Base-by-base conservation (phyloP, 2,888 invertebrate species). In the Rhorus exstirpatorius region DNA sequence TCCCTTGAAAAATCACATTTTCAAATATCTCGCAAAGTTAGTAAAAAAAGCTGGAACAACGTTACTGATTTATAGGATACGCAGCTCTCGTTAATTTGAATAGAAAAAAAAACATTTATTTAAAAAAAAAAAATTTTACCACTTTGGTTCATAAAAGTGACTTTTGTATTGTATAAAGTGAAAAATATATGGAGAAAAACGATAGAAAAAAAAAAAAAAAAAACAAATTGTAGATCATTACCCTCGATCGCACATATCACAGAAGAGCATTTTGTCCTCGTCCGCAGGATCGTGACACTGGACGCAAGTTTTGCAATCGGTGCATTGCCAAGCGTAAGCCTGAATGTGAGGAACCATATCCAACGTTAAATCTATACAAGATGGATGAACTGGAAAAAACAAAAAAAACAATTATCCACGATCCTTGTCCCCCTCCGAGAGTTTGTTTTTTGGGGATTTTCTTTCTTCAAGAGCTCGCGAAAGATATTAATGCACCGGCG, bases 161-260 rank as follows among this genome's bases (percentile, higher is more conserved):
- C n/a, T 21, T 53, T 19, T 19, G 6, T 10, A 10, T 24, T 58
- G 3, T 3, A 31, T 1, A 31, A 58, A 31, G n/a, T 6, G 63
- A 38, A 12, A 19, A 63, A 10, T 44, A 26, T 49, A n/a, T 49
- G 70, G 8, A 1, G 24, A 49, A 70, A 82, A 79, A 75, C 38
- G 21, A 38, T 12, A 61, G 1, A 26, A 49, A 67, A 49, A 6
- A 31, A 71, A 51, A 41, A n/a, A n/a, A n/a, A 44, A 0, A 55
- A 35, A 46, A 63, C n/a, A 60, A 65, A 55, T 19, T 19, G 10
- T 61, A 19, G 14, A 65, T 60, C 84, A 90, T 87, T 89, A 94
- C 93, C 98, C 98, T 91, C 98, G 94, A 94, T 98, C 98, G 93
- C 98, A 99, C 90, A 97, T 96, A 93, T 98, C 98, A 93, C 98